Evolutionary conservation across 2,797 vertebrate genomes (phyloP).

Genomic region (Alca torda): DNA sequence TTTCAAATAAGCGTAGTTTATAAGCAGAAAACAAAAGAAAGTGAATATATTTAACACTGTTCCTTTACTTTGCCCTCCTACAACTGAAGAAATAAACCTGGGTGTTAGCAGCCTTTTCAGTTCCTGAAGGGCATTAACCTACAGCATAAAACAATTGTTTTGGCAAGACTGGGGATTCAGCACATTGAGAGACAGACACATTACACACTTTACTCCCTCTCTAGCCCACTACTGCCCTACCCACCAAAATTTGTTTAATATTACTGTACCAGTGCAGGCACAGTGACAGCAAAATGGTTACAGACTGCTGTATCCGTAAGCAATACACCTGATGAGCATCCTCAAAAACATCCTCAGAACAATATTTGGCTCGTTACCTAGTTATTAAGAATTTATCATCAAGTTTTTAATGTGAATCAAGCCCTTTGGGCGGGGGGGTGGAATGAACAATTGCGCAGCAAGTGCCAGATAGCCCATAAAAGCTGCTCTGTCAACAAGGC

Average conservation of each 20-base stretch:
- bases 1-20: not conserved
- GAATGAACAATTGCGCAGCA: not conserved
- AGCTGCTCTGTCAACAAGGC: not conserved
- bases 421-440: not conserved
- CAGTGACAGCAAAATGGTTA: not conserved
- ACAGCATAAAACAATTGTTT: not conserved
- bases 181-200: not conserved
- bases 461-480: not conserved
- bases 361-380: not conserved
- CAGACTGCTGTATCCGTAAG: not conserved
- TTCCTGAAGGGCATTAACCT: not conserved
- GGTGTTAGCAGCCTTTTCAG: not conserved
- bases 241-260: not conserved
- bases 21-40: not conserved
- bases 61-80: not conserved
- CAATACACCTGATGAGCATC: not conserved
- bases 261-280: not conserved
- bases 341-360: not conserved
- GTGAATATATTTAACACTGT: not conserved
- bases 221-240: not conserved
- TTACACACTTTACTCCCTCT: not conserved
- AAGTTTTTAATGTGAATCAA: not conserved
- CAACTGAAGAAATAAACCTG: not conserved
- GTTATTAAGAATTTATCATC: not conserved
- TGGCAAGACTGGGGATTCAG: not conserved